A percentile compares a stretch with the other conserved stretches of the same genome.
phyloP scores from a whole-genome alignment of 2,888 invertebrate genomes.

The Parasteatoda lunata region DNA sequence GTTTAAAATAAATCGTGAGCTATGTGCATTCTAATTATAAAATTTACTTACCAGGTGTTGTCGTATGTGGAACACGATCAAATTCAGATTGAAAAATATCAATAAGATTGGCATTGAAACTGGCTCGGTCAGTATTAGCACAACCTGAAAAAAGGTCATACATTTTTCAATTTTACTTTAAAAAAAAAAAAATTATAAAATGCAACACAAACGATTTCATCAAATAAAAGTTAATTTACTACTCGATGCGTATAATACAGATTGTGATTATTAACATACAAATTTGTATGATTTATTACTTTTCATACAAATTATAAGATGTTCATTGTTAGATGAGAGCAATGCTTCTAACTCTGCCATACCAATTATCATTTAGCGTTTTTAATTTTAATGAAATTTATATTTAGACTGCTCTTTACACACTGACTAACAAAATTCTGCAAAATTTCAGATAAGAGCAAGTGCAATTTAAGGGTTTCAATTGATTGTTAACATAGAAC shows the following conservation, averaged over 20 bases:
- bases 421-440: too few species aligned
- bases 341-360: too few species aligned
- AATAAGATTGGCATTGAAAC: conserved; percentile 88
- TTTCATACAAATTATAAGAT: too few species aligned
- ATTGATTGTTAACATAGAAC: too few species aligned
- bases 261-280: neutral
- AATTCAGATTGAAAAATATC: conserved; percentile 89
- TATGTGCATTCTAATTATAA: neutral
- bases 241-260: neutral
- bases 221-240: neutral
- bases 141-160: conserved; percentile 78
- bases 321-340: too few species aligned
- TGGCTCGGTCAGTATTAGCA: conserved; percentile 82
- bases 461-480: too few species aligned
- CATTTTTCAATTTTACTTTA: neutral
- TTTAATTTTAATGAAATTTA: too few species aligned
- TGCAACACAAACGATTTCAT: neutral
- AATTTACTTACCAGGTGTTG: conserved; percentile 34
- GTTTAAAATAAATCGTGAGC: too few species aligned
- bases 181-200: neutral
- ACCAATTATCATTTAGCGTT: too few species aligned
- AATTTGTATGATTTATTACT: neutral
- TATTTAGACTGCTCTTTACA: too few species aligned
- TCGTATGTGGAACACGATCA: conserved; percentile 69
- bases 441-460: too few species aligned